phyloP scores from a whole-genome alignment of 2,888 invertebrate genomes.

The Meiosimyza platycephala region DNA sequence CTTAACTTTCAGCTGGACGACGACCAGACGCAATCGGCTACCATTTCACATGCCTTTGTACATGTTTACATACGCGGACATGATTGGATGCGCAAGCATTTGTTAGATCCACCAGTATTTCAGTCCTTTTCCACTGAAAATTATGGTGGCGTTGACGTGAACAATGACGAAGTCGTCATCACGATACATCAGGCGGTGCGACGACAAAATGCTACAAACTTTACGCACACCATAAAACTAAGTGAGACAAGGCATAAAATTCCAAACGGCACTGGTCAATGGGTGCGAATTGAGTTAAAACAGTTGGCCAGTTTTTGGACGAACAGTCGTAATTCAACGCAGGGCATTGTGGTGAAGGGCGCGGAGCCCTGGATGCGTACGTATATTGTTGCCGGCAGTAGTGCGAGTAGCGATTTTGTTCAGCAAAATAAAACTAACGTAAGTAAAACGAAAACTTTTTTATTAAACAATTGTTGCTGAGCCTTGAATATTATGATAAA shows the following conservation, averaged over 20 bases:
- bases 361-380: conserved; percentile 73
- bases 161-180: conserved; percentile 51
- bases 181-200: conserved; percentile 57
- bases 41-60: conserved; percentile 59
- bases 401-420: conserved; percentile 65
- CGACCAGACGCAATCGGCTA: conserved; percentile 55
- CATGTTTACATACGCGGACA: conserved; percentile 63
- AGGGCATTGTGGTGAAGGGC: conserved; percentile 81
- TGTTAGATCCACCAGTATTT: no score
- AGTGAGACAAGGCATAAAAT: conserved; percentile 59
- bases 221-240: conserved; percentile 59
- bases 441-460: conserved; percentile 41
- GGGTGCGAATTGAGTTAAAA: conserved; percentile 81
- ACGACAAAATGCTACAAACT: conserved; percentile 52
- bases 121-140: no score
- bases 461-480: no score
- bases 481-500: no score
- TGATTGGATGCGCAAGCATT: conserved; percentile 56
- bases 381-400: conserved; percentile 75
- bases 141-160: conserved; percentile 23
- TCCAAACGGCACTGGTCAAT: conserved; percentile 66
- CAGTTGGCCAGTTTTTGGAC: conserved; percentile 83
- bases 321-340: conserved; percentile 77
- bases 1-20: conserved; percentile 59
- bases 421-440: conserved; percentile 68